Evolutionary conservation across 2,888 invertebrate genomes (phyloP), one percentile per base, ranked within the genome.

Genomic region (Archaeoteleia sp.): DNA sequence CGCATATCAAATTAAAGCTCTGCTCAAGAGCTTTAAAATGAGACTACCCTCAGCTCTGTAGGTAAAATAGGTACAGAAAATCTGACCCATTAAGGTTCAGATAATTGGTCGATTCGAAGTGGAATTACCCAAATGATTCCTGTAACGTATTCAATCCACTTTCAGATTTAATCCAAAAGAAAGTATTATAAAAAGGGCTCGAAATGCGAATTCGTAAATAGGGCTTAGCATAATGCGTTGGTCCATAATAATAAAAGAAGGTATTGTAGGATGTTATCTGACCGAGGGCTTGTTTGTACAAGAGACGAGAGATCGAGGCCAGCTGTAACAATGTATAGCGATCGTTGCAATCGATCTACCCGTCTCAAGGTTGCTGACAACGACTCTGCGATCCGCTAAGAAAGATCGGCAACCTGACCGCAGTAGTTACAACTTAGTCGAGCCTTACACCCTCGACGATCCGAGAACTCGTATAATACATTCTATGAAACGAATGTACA

Each of bases 351-450:
- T 46, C 46, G 46, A 46, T 46, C 46, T 46, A 7, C 32, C 20
- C 20, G 46, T 48, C 46, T 48, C 46, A 34, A 48, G 46, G 46
- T 34, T 48, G 35, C 46, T 45, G 32, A 45, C 45, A 30, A 45
- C 45, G 10, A 9, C 30, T 39, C 37, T 15, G 20, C 14, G 20
- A 39, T 39, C 39, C 20, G n/a, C 39, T 3, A 3, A 39, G 39
- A 30, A 45, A 32, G 35, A 34, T 23, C 46, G 20, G 46, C 46
- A 34, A 48, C 25, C 25, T 12, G 46, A 48, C 27, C 27, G 27
- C 46, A 23, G 42, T 27, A 42, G 46, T 48, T 48, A 14, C 35
- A 34, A 10, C 46, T 34, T 34, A 12, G 27, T 27, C 27, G 27
- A 2, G 42, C 4, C 27, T 27, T 27, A 42, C 13, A 25, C 42